Evolutionary conservation across 1,140 invertebrate genomes (phyloP).

Genomic region (Schlechtendalia chinensis): DNA sequence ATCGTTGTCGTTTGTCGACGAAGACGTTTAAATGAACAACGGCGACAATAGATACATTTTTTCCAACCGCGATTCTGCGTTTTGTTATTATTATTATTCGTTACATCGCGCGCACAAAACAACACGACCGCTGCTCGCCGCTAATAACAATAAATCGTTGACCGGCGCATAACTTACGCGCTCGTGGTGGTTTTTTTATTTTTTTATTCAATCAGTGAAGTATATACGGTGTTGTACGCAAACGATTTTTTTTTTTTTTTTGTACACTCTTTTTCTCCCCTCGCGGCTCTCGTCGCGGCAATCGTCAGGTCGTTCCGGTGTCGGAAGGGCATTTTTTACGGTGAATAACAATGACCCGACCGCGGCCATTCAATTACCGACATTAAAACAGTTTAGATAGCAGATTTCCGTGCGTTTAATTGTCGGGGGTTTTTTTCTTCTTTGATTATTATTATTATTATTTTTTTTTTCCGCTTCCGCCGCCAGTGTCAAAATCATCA

Average conservation of each 20-base stretch:
- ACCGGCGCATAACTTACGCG: no score
- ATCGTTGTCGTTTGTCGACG: no score
- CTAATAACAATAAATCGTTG: neutral
- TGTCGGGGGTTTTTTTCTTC: constrained; percentile 31
- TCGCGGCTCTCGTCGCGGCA: neutral
- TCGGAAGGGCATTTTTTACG: constrained; percentile 39
- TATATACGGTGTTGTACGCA: constrained; percentile 24
- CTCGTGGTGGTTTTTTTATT: neutral
- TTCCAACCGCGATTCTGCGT: no score
- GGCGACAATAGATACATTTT: no score
- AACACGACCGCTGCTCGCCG: no score
- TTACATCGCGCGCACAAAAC: neutral
- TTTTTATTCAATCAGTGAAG: constrained; percentile 28
- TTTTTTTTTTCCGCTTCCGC: neutral
- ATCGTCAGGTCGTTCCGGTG: constrained; percentile 34
- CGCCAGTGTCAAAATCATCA: constrained; percentile 45
- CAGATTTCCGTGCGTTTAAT: constrained; percentile 47
- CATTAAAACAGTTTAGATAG: constrained; percentile 48
- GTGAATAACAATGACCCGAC: constrained; percentile 47
- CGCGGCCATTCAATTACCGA: constrained; percentile 39
- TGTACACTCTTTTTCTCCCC: neutral
- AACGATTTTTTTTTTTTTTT: neutral
- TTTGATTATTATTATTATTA: no score
- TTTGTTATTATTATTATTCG: neutral
- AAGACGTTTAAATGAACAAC: no score